Evolutionary conservation across 1,140 invertebrate genomes (phyloP).

Genomic region (Drosophila pectinifera): DNA sequence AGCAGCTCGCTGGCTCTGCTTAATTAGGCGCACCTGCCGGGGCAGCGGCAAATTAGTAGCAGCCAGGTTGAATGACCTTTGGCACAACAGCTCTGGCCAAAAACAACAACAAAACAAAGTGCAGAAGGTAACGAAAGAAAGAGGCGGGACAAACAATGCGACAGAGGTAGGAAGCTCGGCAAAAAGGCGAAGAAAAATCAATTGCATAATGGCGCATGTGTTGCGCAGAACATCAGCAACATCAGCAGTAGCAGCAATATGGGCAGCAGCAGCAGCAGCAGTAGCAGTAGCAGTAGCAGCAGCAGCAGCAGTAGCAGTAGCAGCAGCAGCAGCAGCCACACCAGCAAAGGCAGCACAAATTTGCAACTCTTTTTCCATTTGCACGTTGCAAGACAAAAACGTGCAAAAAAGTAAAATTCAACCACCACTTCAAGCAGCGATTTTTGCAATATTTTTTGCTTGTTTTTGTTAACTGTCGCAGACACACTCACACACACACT

Average conservation of each 20-base stretch:
- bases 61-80: constrained; percentile 70
- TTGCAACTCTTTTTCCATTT: constrained; percentile 78
- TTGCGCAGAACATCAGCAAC: constrained; percentile 64
- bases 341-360: constrained; percentile 48
- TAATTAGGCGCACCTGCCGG: constrained; percentile 71
- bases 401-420: constrained; percentile 42
- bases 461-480: constrained; percentile 62
- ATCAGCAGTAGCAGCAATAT: constrained; percentile 20
- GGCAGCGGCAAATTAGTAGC: constrained; percentile 63
- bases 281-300: constrained; percentile 9
- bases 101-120: constrained; percentile 23
- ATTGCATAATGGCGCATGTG: constrained; percentile 84
- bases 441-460: constrained; percentile 72
- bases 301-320: constrained; percentile 1
- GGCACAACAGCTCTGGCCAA: constrained; percentile 23
- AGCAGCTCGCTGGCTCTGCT: constrained; percentile 43
- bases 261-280: constrained; percentile 13
- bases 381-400: constrained; percentile 60
- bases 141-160: constrained; percentile 58
- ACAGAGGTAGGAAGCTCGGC: constrained; percentile 29
- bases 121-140: constrained; percentile 12
- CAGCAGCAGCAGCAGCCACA: constrained; percentile 28
- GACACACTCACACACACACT: constrained; percentile 44
- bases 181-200: constrained; percentile 69
- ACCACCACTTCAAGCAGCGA: constrained; percentile 70